Base-by-base conservation (phyloP, 2,888 invertebrate genomes). In the Dryobotodes eremita region DNA sequence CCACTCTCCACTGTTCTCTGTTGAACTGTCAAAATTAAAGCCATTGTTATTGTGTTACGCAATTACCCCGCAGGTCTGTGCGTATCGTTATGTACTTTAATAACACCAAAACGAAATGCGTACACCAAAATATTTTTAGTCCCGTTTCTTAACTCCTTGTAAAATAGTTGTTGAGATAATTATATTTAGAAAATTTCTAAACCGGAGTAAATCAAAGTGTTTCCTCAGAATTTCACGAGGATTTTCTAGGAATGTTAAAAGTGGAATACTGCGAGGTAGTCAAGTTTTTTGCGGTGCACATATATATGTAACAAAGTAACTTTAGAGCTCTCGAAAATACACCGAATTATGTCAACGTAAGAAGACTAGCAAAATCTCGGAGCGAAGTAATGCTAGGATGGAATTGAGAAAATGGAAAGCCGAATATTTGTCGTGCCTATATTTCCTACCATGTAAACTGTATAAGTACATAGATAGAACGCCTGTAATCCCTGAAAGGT, bases 301-400 rank as follows among this genome's bases (percentile, higher is more conserved):
- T 62, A 17, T 80, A 72, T 79, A n/a, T 42, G 73, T 55, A 48
- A 72, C 26, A 79, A 77, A 77, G 66, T 68, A 31, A 79, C 59
- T 77, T 59, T 55, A 79, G 59, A 69, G 26, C 79, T 68, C 50
- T 53, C 20, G 59, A 50, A 68, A 79, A 31, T 59, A 69, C 69
- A 68, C 2, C 20, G n/a, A 68, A 79, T 50, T 36, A 62, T 31
- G 62, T 26, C 23, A 48, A 55, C 36, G 62, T 55, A 17, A 53
- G 15, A 8, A 62, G 36, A 46, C 17, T 20, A 11, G 10, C 23
- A 36, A 42, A 20, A 48, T 78, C 61, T 53, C n/a, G 31, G 8
- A 77, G 31, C 36, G 17, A 17, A 26, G 13, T n/a, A n/a, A 26
- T 31, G 50, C n/a, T 8, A 13, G 10, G 23, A 26, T 2, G 13